phyloP scores from a whole-genome alignment of 2,888 invertebrate species.

The Byasa hedistus region DNA sequence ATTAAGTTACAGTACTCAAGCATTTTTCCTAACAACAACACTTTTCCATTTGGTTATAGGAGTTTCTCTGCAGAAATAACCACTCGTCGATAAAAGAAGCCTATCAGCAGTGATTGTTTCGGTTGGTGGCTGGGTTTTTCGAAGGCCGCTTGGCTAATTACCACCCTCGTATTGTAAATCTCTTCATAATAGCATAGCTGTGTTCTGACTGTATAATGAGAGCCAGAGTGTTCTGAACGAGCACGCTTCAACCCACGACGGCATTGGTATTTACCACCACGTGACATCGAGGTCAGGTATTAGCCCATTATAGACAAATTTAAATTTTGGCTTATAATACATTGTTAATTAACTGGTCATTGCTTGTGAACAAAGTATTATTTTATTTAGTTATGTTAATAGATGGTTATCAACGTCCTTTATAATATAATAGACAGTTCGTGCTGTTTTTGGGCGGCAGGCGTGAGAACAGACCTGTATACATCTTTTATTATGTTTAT shows the following conservation, averaged over 20 bases:
- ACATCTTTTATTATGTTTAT: no score
- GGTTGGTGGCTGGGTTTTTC: not conserved
- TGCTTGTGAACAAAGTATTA: no score
- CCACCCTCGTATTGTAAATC: not conserved
- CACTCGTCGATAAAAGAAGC: not conserved
- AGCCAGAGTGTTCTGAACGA: not conserved
- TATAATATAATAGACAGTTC: no score
- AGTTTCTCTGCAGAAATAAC: not conserved
- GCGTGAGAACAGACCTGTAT: no score
- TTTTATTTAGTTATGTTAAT: no score
- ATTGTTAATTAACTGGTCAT: no score
- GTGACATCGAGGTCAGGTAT: not conserved
- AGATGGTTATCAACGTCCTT: no score
- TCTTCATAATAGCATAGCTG: not conserved
- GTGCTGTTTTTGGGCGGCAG: no score
- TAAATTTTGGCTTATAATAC: no score
- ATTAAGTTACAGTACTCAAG: not conserved
- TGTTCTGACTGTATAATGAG: no score
- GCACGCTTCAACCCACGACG: not conserved
- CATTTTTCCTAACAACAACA: not conserved
- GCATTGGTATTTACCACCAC: not conserved
- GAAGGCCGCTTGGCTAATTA: not conserved
- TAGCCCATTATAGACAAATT: no score
- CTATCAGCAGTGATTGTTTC: no score
- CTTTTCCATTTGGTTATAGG: not conserved